Conservation (phyloP, 2,797 vertebrate species). For the Pteropus rufus region DNA sequence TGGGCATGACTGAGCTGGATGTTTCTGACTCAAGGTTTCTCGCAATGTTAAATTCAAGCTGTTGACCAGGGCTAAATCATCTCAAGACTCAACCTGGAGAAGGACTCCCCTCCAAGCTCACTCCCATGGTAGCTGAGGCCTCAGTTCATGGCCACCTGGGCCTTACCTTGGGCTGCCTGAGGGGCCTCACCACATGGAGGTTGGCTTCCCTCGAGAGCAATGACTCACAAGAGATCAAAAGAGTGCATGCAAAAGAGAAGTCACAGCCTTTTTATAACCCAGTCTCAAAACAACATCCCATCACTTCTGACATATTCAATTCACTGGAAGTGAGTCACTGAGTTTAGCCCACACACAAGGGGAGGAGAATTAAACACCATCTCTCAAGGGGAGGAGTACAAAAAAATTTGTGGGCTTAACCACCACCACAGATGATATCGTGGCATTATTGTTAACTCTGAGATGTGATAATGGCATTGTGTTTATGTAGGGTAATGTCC, state of each 20-base stretch:
- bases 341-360: neutral
- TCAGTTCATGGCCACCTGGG: neutral
- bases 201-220: neutral
- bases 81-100: neutral
- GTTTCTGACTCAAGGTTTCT: neutral
- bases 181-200: neutral
- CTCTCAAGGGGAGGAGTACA: neutral
- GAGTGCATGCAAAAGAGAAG: neutral
- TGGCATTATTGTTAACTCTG: neutral
- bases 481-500: neutral
- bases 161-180: neutral
- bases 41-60: neutral
- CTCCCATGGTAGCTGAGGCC: neutral
- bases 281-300: neutral
- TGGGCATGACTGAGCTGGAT: neutral
- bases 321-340: neutral
- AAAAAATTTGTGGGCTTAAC: neutral
- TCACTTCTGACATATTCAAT: neutral
- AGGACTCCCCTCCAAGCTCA: neutral
- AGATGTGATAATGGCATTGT: neutral
- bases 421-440: neutral
- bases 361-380: neutral
- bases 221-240: neutral
- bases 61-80: neutral
- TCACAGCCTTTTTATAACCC: neutral